A percentile compares a stretch with the other conserved stretches of the same genome.
Evolutionary conservation across 2,113 vertebrate genomes (phyloP).

Genomic region (Limanda limanda): DNA sequence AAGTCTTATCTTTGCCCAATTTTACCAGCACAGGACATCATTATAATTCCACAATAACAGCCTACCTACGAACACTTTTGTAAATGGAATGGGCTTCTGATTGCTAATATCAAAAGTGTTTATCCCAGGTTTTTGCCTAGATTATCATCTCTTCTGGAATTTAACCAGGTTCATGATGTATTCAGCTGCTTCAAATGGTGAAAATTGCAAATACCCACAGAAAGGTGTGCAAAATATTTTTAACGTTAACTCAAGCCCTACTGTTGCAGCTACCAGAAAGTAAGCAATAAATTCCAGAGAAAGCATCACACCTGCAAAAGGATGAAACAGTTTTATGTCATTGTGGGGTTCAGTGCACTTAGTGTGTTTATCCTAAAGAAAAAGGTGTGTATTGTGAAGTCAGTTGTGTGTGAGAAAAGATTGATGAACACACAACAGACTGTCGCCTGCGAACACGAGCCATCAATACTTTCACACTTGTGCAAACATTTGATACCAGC

Average conservation of each 20-base stretch:
- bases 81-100: slow-evolving; percentile 18
- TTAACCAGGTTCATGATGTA: background rate
- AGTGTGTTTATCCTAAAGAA: slow-evolving; percentile 6
- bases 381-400: slow-evolving; percentile 23
- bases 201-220: slow-evolving; percentile 13
- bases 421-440: slow-evolving; percentile 29
- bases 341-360: background rate
- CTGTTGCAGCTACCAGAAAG: background rate
- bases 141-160: background rate
- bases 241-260: background rate
- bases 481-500: slow-evolving; percentile 40
- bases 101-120: slow-evolving; percentile 9
- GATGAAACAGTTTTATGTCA: slow-evolving; percentile 12
- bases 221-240: background rate
- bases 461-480: slow-evolving; percentile 34
- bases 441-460: background rate
- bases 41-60: slow-evolving; percentile 73
- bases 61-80: slow-evolving; percentile 37
- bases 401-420: slow-evolving; percentile 19
- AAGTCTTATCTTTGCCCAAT: slow-evolving; percentile 82
- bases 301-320: background rate
- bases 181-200: slow-evolving; percentile 9
- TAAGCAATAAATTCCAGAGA: slow-evolving; percentile 16
- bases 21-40: slow-evolving; percentile 71
- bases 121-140: background rate